Conservation (phyloP, 37 sponge, comb jelly and placozoan genomes). For the Beroe ovata region DNA sequence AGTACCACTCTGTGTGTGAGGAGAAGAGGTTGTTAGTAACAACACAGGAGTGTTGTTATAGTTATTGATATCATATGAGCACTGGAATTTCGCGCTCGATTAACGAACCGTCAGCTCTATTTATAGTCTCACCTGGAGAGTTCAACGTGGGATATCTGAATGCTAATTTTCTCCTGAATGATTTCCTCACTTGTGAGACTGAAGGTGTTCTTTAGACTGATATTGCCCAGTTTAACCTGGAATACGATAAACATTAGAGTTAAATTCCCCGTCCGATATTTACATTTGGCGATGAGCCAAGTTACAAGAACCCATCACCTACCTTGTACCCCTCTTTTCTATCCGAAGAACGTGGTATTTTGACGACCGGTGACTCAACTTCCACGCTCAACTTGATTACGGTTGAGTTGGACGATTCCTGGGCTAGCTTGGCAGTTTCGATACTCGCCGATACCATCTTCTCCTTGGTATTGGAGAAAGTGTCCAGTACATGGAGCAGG, state of each 20-base stretch:
- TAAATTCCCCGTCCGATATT: too few species aligned
- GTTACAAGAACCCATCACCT: too few species aligned
- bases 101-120: too few species aligned
- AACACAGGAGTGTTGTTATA: too few species aligned
- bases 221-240: constrained; percentile 33
- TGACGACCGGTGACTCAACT: constrained; percentile 33
- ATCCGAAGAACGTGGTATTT: background rate
- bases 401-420: constrained; percentile 18
- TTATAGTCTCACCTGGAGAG: constrained; percentile 14
- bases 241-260: too few species aligned
- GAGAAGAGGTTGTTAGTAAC: too few species aligned
- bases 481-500: constrained; percentile 62
- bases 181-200: background rate
- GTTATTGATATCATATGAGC: too few species aligned
- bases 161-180: background rate
- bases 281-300: too few species aligned
- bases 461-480: background rate
- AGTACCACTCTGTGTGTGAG: constrained; percentile 53
- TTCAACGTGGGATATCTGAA: constrained; percentile 19
- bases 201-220: constrained; percentile 15
- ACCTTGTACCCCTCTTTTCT: constrained; percentile 42
- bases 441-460: constrained; percentile 56
- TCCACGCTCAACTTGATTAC: background rate
- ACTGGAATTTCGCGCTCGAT: too few species aligned
- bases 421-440: constrained; percentile 48